A percentile compares a stretch with the other conserved stretches of the same genome.
These are phyloP conservation scores for Prionailurus bengalensis DNA, from an alignment of 2,113 vertebrate genomes.

Conservation along the genomic window DNA sequence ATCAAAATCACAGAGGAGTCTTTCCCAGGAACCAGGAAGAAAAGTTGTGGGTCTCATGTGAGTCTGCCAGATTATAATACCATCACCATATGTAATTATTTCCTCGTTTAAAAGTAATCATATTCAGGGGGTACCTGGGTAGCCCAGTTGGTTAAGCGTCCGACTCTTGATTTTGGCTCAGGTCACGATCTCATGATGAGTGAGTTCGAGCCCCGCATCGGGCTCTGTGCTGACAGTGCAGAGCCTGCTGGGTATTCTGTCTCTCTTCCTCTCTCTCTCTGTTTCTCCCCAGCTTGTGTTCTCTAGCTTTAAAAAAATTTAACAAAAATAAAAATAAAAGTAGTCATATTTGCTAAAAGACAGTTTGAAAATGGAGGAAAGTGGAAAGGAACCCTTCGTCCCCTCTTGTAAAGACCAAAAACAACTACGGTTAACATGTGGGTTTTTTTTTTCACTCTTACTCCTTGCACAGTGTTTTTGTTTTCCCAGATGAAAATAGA, in stretches of 20 bases:
- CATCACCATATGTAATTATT: not conserved
- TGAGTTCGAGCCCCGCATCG: too few relatives aligned
- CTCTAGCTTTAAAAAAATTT: too few relatives aligned
- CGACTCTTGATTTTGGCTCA: too few relatives aligned
- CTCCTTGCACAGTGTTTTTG: not conserved
- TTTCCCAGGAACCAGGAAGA: not conserved
- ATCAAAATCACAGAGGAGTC: not conserved
- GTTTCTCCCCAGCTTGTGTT: too few relatives aligned
- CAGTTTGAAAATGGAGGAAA: not conserved
- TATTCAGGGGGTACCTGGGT: not conserved
- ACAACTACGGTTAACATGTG: not conserved
- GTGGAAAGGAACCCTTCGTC: not conserved
- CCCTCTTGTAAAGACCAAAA: not conserved
- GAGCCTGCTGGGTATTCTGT: too few relatives aligned
- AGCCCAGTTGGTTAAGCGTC: too few relatives aligned
- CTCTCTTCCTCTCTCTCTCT: too few relatives aligned
- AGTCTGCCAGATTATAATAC: not conserved
- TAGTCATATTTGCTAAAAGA: too few relatives aligned
- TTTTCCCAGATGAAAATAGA: not conserved
- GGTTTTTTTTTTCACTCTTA: not conserved
- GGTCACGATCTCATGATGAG: too few relatives aligned
- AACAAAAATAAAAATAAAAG: too few relatives aligned
- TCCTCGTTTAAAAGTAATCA: not conserved
- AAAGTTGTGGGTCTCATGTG: not conserved
- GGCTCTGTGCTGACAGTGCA: too few relatives aligned